A percentile compares a stretch with the other conserved stretches of the same genome.
Evolutionary conservation across 1,140 invertebrate species (phyloP).

Genomic region (Hycleus cichorii): DNA sequence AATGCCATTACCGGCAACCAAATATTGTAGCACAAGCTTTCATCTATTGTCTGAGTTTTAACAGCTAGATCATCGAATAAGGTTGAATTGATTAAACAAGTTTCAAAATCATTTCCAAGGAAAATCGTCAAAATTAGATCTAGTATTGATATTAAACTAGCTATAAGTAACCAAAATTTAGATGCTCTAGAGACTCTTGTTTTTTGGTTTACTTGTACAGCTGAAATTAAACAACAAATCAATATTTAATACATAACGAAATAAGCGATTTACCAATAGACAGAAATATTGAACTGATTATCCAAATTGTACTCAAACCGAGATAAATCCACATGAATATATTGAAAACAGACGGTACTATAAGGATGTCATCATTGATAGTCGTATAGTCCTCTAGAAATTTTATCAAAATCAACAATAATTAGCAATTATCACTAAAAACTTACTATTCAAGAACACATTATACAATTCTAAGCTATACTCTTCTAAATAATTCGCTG

Average conservation of each 20-base stretch:
- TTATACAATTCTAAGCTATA: background rate
- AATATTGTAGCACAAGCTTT: constrained; percentile 10
- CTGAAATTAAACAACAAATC: background rate
- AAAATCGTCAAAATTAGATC: constrained; percentile 37
- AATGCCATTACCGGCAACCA: constrained; percentile 26
- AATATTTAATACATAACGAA: background rate
- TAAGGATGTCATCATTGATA: background rate
- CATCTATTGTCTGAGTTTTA: too few relatives aligned
- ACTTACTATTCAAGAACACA: background rate
- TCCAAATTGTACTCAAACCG: constrained; percentile 6
- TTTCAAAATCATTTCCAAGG: constrained; percentile 34
- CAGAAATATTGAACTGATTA: constrained; percentile 10
- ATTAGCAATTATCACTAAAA: background rate
- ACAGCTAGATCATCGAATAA: too few relatives aligned
- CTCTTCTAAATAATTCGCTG: background rate
- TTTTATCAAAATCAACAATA: background rate
- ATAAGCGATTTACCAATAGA: constrained; percentile 1
- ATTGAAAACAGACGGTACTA: constrained; percentile 3
- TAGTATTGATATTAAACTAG: constrained; percentile 32
- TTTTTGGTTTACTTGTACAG: background rate
- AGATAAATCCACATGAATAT: constrained; percentile 18
- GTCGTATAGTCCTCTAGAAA: background rate
- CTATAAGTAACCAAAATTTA: constrained; percentile 31
- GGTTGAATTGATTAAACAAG: too few relatives aligned
- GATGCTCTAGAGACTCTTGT: background rate